phyloP scores from a whole-genome alignment of 2,888 invertebrate genomes.

The Matsumyia berberina region DNA sequence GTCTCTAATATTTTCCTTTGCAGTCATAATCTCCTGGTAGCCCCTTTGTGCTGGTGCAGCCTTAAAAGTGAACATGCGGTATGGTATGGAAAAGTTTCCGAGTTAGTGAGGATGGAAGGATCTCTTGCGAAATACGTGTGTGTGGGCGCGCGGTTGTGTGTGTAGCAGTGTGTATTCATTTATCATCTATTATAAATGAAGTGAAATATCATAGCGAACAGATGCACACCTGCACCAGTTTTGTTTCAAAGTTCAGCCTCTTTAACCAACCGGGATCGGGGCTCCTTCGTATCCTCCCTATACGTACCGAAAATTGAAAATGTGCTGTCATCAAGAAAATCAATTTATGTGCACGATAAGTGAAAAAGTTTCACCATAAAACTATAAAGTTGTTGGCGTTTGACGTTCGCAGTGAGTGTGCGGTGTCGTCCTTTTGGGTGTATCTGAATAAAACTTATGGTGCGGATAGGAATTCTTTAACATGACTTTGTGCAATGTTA shows the following conservation, averaged over 20 bases:
- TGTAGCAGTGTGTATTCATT: slow-evolving; percentile 66
- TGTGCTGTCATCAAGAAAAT: slow-evolving; percentile 77
- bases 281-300: background rate
- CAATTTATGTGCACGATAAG: slow-evolving; percentile 79
- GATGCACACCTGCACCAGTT: slow-evolving; percentile 75
- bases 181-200: slow-evolving; percentile 76
- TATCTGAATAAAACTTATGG: slow-evolving; percentile 59
- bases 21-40: slow-evolving; percentile 67
- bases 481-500: slow-evolving; percentile 30
- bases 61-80: slow-evolving; percentile 45
- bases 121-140: slow-evolving; percentile 33
- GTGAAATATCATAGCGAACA: slow-evolving; percentile 73
- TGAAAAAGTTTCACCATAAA: slow-evolving; percentile 79
- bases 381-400: slow-evolving; percentile 77
- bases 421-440: slow-evolving; percentile 49
- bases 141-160: slow-evolving; percentile 31
- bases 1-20: slow-evolving; percentile 47
- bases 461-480: slow-evolving; percentile 51
- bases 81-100: slow-evolving; percentile 50
- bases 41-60: slow-evolving; percentile 42
- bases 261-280: slow-evolving; percentile 60
- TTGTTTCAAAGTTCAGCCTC: slow-evolving; percentile 76
- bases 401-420: slow-evolving; percentile 65
- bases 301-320: slow-evolving; percentile 69
- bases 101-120: slow-evolving; percentile 51